Evolutionary conservation across 2,113 vertebrate species (phyloP).

Genomic region (Seriola quinqueradiata): DNA sequence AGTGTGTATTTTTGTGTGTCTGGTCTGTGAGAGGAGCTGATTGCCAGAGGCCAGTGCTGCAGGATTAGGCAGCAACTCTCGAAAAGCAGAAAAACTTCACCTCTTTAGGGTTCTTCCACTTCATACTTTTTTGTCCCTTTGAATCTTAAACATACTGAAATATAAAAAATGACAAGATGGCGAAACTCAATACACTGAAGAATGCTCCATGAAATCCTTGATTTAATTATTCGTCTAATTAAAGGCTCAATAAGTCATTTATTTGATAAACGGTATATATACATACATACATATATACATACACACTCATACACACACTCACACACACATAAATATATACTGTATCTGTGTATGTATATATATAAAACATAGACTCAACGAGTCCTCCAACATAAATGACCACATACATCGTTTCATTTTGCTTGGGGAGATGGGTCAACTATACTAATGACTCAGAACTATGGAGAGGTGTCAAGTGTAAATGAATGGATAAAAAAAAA

Average conservation of each 20-base stretch:
- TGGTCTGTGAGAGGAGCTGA: slow-evolving; percentile 50
- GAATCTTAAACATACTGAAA: neutral
- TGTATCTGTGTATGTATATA: too few species aligned
- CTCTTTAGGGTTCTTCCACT: slow-evolving; percentile 3
- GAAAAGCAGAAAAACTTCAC: slow-evolving; percentile 24
- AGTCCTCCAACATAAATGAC: neutral
- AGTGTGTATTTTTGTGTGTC: slow-evolving; percentile 57
- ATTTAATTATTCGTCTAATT: neutral
- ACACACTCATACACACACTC: too few species aligned
- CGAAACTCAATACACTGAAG: neutral
- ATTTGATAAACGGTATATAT: neutral
- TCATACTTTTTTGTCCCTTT: neutral
- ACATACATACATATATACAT: too few species aligned
- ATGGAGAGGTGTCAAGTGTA: neutral
- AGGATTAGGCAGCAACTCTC: slow-evolving; percentile 61
- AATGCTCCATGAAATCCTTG: neutral
- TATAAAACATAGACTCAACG: neutral
- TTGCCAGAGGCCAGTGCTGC: slow-evolving; percentile 62
- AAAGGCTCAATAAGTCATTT: neutral
- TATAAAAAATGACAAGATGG: neutral
- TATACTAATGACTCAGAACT: neutral
- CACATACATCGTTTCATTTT: too few species aligned
- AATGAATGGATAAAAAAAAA: neutral
- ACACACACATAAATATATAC: too few species aligned
- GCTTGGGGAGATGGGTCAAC: neutral